Base-by-base conservation (phyloP, 2,888 invertebrate genomes). In the Brachylomia viminalis region DNA sequence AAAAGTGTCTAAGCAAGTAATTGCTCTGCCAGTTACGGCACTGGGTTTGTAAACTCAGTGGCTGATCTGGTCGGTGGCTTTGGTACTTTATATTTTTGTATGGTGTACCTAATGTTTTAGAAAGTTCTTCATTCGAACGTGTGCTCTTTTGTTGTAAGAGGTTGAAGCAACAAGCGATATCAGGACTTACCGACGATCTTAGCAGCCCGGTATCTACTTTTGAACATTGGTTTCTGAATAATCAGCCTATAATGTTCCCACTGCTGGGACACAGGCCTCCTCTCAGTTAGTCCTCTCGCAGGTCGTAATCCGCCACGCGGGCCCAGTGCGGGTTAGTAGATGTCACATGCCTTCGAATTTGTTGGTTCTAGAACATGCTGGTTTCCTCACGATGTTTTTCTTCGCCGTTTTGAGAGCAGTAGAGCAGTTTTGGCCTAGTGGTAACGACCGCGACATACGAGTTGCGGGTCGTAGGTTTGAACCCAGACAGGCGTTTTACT, bases 1-100 rank as follows among this genome's bases (percentile, higher is more conserved):
- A 92, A 95, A 95, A 95, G 93, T 95, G 95, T 95, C 95, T 95
- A 92, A 93, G 92, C 92, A 93, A 94, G 94, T 95, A 95, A 96
- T 95, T 95, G 95, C 91, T 92, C 95, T 95, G 95, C 95, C 95
- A 95, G 95, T 95, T 95, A 92, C 93, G 87, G 82, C 78, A 85
- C 88, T 88, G 91, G 91, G 92, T 93, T 93, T 93, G 92, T 91
- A 86, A 92, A 91, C 92, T 94, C 90, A 77, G 86, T 84, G 87
- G 88, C 84, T 87, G 77, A 75, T 85, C 86, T 84, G 86, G 87
- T 70, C 79, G 72, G 75, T 73, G 66, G 54, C 75, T 77, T 70
- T 58, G 76, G 76, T 75, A 80, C 77, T 86, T 80, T 81, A 76
- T 72, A 42, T 73, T 79, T 82, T 77, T 81, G 52, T 54, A n/a